Evolutionary conservation across 1,140 invertebrate species (phyloP).

Genomic region (Drosophila santomea): DNA sequence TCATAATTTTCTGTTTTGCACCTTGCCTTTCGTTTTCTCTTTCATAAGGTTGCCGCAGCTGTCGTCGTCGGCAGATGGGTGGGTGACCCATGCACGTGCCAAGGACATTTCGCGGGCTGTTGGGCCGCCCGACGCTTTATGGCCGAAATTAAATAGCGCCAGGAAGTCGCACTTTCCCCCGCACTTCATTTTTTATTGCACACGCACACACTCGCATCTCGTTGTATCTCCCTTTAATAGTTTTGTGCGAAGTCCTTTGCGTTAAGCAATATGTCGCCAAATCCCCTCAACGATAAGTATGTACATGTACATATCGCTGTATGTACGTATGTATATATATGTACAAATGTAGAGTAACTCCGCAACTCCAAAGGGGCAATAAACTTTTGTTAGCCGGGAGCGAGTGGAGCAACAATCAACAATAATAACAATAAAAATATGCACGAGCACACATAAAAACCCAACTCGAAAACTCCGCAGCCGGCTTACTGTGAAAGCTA

Average conservation of each 20-base stretch:
- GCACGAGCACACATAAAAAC: constrained; percentile 42
- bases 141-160: constrained; percentile 63
- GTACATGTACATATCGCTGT: too few species aligned
- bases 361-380: constrained; percentile 64
- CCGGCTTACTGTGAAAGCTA: constrained; percentile 15
- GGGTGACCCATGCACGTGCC: constrained; percentile 52
- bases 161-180: constrained; percentile 57
- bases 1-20: constrained; percentile 52
- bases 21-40: constrained; percentile 26
- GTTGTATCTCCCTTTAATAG: constrained; percentile 36
- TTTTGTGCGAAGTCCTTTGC: constrained; percentile 68
- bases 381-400: constrained; percentile 54
- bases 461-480: constrained; percentile 24
- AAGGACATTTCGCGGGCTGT: constrained; percentile 45
- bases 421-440: constrained; percentile 65
- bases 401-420: constrained; percentile 34
- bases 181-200: constrained; percentile 43
- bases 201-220: constrained; percentile 33
- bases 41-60: constrained; percentile 51
- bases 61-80: neutral
- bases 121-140: constrained; percentile 33
- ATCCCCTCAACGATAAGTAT: neutral
- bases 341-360: neutral
- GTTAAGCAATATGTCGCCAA: constrained; percentile 71
- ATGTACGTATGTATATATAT: too few species aligned